Percentiles rank a stretch among this genome's conserved stretches.
Conservation (phyloP, 2,113 vertebrate species). For the Oryctolagus cuniculus region mOryCun1.1 NC_091438.1:41003501-41004000, state of each 20-base stretch:
- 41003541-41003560: background rate
- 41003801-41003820: background rate
- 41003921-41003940: background rate
- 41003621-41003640: background rate
- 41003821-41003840: background rate
- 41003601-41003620: background rate
- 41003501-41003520: background rate
- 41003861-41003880: background rate
- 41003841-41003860: conserved; percentile 4
- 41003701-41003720: background rate
- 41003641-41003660: background rate
- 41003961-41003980: background rate
- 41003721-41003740: background rate
- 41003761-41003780: background rate
- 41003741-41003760: background rate
- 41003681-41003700: background rate
- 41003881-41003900: background rate
- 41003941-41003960: background rate
- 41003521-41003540: background rate
- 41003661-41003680: background rate
- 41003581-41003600: background rate
- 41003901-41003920: background rate
- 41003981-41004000: background rate
- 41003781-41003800: too few species aligned
- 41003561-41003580: background rate